phyloP scores from a whole-genome alignment of 2,113 vertebrate genomes.

The Podilymbus podiceps region DNA sequence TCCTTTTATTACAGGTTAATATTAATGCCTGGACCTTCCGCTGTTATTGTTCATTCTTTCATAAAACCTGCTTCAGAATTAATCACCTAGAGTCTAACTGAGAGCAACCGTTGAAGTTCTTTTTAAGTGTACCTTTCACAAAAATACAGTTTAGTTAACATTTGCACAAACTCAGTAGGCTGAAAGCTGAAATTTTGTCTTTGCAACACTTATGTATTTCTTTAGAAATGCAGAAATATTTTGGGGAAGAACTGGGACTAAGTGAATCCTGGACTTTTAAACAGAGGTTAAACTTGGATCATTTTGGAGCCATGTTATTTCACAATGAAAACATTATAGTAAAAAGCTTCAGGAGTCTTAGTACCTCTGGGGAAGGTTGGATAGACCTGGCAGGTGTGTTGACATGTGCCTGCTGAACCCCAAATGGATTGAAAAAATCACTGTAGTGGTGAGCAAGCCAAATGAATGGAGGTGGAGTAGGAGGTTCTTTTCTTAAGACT shows the following conservation, averaged over 20 bases:
- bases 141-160: not conserved
- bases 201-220: not conserved
- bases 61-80: conserved; percentile 29
- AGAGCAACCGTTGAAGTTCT: not conserved
- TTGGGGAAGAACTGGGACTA: not conserved
- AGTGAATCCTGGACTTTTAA: not conserved
- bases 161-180: not conserved
- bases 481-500: not conserved
- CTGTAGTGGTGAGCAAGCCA: not conserved
- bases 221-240: not conserved
- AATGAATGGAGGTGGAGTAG: not conserved
- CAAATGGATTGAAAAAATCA: not conserved
- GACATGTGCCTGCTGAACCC: not conserved
- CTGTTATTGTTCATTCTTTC: conserved; percentile 61
- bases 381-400: not conserved
- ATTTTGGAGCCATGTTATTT: not conserved
- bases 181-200: not conserved
- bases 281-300: not conserved
- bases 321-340: not conserved
- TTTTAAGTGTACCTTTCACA: not conserved
- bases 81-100: conserved; percentile 28
- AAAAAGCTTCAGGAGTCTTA: not conserved
- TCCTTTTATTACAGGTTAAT: conserved; percentile 63
- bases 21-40: conserved; percentile 33
- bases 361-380: not conserved